Evolutionary conservation across 1,140 invertebrate species (phyloP).

Genomic region (Macrosteles quadrilineatus): DNA sequence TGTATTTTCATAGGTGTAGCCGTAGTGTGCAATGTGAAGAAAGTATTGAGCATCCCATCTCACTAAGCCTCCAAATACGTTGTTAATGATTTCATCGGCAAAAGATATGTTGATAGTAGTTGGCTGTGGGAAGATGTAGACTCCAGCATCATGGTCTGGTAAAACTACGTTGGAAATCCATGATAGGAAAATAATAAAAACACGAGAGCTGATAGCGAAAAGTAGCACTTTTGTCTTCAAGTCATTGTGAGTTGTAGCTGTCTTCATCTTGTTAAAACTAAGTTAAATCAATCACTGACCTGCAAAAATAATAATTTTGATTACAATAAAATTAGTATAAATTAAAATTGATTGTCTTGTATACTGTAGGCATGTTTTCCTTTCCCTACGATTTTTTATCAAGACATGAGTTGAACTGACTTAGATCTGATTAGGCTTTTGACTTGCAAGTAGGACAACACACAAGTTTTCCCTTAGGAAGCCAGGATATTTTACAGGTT

Average conservation of each 20-base stretch:
- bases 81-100: constrained; percentile 53
- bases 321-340: too few relatives aligned
- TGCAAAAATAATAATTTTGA: too few relatives aligned
- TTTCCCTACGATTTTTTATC: too few relatives aligned
- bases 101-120: constrained; percentile 51
- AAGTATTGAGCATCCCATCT: constrained; percentile 96
- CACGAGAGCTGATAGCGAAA: constrained; percentile 59
- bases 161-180: constrained; percentile 68
- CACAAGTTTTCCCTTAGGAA: too few relatives aligned
- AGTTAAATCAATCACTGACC: too few relatives aligned
- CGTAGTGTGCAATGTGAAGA: constrained; percentile 86
- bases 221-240: constrained; percentile 56
- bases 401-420: too few relatives aligned
- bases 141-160: constrained; percentile 77
- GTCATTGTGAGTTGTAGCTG: background rate
- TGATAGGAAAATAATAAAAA: constrained; percentile 62
- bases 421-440: too few relatives aligned
- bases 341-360: too few relatives aligned
- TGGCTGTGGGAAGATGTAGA: constrained; percentile 62
- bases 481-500: too few relatives aligned
- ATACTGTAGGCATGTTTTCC: too few relatives aligned
- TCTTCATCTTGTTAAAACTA: background rate
- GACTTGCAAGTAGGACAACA: too few relatives aligned
- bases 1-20: constrained; percentile 91
- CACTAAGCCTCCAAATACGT: constrained; percentile 72